Conservation (phyloP, 2,113 vertebrate genomes). For the Hipposideros armiger region DNA sequence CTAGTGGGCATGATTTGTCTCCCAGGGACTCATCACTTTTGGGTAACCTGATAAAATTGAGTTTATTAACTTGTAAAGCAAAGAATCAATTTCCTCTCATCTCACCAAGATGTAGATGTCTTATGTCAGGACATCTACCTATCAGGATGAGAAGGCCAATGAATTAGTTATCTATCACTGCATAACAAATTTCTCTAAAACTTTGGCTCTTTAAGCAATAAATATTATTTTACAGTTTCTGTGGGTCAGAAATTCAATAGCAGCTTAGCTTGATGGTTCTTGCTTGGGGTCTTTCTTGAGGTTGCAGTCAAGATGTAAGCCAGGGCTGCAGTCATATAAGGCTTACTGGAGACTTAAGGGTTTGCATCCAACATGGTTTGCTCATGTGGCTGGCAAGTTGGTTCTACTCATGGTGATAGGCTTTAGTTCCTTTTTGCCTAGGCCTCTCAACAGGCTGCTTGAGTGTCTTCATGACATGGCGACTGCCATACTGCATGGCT, state of each 20-base stretch:
- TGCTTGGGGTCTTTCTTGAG: neutral
- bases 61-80: slow-evolving; percentile 21
- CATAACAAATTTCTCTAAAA: neutral
- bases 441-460: neutral
- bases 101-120: neutral
- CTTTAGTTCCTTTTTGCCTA: neutral
- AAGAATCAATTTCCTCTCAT: neutral
- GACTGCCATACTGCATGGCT: neutral
- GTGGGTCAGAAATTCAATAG: neutral
- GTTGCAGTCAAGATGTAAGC: neutral
- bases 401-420: neutral
- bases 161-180: neutral
- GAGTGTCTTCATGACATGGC: neutral
- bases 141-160: neutral
- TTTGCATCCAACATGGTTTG: neutral
- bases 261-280: neutral
- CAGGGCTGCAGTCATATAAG: no score
- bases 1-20: neutral
- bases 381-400: neutral
- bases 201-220: neutral
- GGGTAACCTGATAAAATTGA: neutral
- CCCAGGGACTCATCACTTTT: neutral
- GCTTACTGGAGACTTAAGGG: neutral
- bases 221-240: neutral
- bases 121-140: neutral